These are phyloP conservation scores for Trissoscelio sp. DNA, from an alignment of 2,888 invertebrate species.

Conservation along the genomic window DNA sequence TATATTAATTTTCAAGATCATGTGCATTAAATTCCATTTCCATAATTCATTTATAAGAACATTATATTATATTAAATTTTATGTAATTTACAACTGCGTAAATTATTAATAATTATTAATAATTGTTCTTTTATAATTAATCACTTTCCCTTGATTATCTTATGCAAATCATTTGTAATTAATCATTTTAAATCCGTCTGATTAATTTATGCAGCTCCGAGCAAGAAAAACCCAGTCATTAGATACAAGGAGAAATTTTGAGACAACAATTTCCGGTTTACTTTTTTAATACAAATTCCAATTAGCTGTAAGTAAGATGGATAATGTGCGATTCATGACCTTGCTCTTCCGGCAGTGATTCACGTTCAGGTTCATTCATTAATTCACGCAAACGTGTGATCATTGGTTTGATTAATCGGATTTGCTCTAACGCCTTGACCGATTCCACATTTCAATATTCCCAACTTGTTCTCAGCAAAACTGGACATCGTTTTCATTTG, in stretches of 20 bases:
- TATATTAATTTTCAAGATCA: no score
- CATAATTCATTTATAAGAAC: no score
- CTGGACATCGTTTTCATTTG: no score
- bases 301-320: neutral
- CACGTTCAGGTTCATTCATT: slow-evolving; percentile 49
- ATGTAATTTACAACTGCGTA: no score
- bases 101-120: no score
- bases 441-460: no score
- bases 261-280: neutral
- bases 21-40: no score
- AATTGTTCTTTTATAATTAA: no score
- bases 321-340: neutral
- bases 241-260: neutral
- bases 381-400: slow-evolving; percentile 20
- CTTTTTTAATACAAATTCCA: neutral
- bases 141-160: neutral
- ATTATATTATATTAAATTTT: no score
- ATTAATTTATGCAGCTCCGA: neutral
- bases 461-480: no score
- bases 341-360: slow-evolving; percentile 26
- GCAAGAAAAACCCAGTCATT: neutral
- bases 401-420: slow-evolving; percentile 30
- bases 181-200: neutral
- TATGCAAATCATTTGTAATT: neutral
- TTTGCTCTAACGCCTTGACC: no score